Percentiles rank a stretch among this genome's conserved stretches.
phyloP scores from a whole-genome alignment of 2,113 vertebrate species.

The Antennarius striatus region DNA sequence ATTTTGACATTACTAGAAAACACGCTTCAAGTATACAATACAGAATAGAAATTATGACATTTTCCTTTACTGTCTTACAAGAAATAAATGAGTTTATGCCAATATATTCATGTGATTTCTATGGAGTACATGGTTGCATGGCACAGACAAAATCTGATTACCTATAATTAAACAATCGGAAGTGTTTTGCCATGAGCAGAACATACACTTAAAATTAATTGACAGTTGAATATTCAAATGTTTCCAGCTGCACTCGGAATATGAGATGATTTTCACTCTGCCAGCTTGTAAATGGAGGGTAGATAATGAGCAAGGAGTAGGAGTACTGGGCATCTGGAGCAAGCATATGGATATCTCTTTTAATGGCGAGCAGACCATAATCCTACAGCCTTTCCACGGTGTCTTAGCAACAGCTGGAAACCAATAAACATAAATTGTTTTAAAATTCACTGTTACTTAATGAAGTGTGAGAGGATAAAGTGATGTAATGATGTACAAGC shows the following conservation, averaged over 20 bases:
- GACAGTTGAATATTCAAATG: conserved; percentile 56
- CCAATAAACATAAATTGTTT: conserved; percentile 57
- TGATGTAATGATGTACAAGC: conserved; percentile 16
- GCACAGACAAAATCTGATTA: conserved; percentile 7
- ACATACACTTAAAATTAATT: conserved; percentile 46
- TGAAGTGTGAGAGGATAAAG: conserved; percentile 36
- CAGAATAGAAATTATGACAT: too few species aligned
- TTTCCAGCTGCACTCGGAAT: conserved; percentile 54
- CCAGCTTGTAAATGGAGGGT: conserved; percentile 51
- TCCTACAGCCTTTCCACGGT: conserved; percentile 47
- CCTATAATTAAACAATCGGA: conserved; percentile 26
- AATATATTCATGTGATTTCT: background rate
- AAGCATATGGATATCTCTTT: conserved; percentile 56
- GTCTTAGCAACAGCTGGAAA: conserved; percentile 66
- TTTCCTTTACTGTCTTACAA: too few species aligned
- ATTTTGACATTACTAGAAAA: too few species aligned
- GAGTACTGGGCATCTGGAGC: conserved; percentile 67
- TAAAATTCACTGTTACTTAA: conserved; percentile 43
- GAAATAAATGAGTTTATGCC: too few species aligned
- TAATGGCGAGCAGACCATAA: conserved; percentile 61
- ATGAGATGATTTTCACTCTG: conserved; percentile 50
- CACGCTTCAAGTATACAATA: too few species aligned
- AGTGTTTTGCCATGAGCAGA: conserved; percentile 42
- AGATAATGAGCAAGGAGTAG: conserved; percentile 63
- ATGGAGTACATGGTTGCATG: background rate